Evolutionary conservation across 2,113 vertebrate genomes (phyloP), one percentile per base, ranked within the genome.

Genomic region (Tyrannus savana): DNA sequence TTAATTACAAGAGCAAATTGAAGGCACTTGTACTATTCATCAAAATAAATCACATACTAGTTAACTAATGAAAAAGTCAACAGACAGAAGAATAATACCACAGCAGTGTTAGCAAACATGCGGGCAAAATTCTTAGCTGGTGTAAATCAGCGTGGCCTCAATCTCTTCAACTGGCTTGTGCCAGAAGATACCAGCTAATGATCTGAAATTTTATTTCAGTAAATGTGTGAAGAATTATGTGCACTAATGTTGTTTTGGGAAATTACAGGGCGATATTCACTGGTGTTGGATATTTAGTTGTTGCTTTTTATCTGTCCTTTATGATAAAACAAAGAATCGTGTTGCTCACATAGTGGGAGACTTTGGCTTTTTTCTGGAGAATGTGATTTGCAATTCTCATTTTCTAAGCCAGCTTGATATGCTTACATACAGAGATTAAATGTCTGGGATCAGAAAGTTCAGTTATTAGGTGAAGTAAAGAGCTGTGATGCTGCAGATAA

Each of bases 21-120:
- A 93, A 97, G 62, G 87, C 82, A 55, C 77, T 73, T 87, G 19
- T 90, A 72, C 68, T 92, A 83, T 95, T 92, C 44, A 93, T 82
- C 90, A 95, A 91, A 92, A 94, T 84, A 95, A 93, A 95, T 83
- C 44, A 5, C 22, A 23, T 73, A 81, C 94, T 90, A 84, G 90
- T 90, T 96, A 96, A 85, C 35, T 95, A 97, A 97, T 95, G 53
- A 91, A 97, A 97, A 97, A 89, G 49, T 95, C 89, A 96, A 23
- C 55, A 95, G 94, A 78, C 14, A 93, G 81, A 97, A 85, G 89
- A 96, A 91, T 82, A 84, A 89, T 63, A 81, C 42, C n/a, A 74
- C 41, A 93, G 30, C 3, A 25, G 10, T 35, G 59, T 90, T 90
- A 67, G 91, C 75, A 95, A 97, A 93, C n/a, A 81, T 33, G 62